Percentiles rank a stretch among this genome's conserved stretches.
Evolutionary conservation across 1,140 invertebrate species (phyloP).

Genomic region (Ceratina calcarata): DNA sequence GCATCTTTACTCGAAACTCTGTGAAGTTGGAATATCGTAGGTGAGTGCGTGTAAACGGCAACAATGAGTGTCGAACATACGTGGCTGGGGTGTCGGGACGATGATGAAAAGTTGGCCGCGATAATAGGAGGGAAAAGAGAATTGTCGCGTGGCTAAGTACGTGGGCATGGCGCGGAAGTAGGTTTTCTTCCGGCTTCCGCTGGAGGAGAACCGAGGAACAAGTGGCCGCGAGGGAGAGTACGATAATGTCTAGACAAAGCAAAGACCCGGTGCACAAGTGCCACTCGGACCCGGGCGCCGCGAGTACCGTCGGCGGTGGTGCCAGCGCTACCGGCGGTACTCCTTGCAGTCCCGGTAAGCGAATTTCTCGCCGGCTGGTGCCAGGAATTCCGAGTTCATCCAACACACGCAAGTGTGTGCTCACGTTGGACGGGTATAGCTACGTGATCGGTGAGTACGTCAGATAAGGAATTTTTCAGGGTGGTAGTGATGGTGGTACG

Average conservation of each 20-base stretch:
- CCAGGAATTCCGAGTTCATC: conserved; percentile 64
- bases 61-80: conserved; percentile 16
- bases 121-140: neutral
- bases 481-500: no score
- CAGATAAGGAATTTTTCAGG: conserved; percentile 24
- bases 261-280: conserved; percentile 85
- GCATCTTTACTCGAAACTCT: neutral
- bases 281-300: conserved; percentile 81
- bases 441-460: conserved; percentile 89
- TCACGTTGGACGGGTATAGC: conserved; percentile 89
- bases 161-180: conserved; percentile 44
- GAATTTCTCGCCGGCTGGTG: conserved; percentile 66
- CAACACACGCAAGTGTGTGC: conserved; percentile 86
- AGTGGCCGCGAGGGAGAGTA: conserved; percentile 26
- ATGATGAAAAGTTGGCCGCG: neutral
- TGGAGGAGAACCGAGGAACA: conserved; percentile 13
- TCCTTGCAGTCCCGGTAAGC: conserved; percentile 60
- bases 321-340: conserved; percentile 23
- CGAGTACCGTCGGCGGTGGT: conserved; percentile 26
- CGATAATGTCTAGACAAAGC: conserved; percentile 76
- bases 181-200: conserved; percentile 24
- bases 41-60: conserved; percentile 2
- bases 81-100: neutral
- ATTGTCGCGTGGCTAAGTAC: conserved; percentile 22
- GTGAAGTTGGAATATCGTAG: neutral